Evolutionary conservation across 2,888 invertebrate species (phyloP).

Genomic region (Noctua janthe): DNA sequence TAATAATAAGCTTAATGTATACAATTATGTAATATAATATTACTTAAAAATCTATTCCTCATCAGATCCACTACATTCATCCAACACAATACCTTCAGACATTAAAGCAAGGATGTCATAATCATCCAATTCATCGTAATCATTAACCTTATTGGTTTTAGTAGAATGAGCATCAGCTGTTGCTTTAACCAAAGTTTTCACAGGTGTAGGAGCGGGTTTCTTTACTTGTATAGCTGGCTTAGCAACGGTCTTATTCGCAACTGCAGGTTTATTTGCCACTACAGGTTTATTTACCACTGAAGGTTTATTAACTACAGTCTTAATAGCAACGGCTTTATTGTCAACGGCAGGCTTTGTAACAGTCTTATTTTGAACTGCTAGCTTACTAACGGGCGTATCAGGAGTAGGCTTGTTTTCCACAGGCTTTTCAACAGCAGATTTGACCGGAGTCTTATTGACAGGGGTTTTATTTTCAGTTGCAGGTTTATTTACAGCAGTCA

Average conservation of each 20-base stretch:
- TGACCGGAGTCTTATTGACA: slow-evolving; percentile 8
- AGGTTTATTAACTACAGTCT: slow-evolving; percentile 6
- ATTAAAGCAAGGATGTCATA: slow-evolving; percentile 82
- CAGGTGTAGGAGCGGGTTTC: slow-evolving; percentile 10
- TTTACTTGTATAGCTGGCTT: slow-evolving; percentile 19
- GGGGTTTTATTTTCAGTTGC: slow-evolving; percentile 3
- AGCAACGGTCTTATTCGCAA: slow-evolving; percentile 1
- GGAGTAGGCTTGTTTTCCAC: slow-evolving; percentile 3
- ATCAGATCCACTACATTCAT: slow-evolving; percentile 84
- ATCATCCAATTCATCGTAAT: slow-evolving; percentile 82
- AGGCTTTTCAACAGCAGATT: background rate
- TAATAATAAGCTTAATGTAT: slow-evolving; percentile 19
- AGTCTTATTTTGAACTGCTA: slow-evolving; percentile 12
- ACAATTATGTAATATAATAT: background rate
- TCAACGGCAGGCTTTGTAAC: slow-evolving; percentile 1
- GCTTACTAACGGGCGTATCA: slow-evolving; percentile 1
- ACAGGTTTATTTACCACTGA: background rate
- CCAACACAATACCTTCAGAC: slow-evolving; percentile 82
- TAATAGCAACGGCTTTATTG: slow-evolving; percentile 5
- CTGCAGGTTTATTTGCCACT: slow-evolving; percentile 8
- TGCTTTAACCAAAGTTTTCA: slow-evolving; percentile 17
- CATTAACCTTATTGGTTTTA: slow-evolving; percentile 46
- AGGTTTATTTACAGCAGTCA: slow-evolving; percentile 1
- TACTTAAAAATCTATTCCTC: slow-evolving; percentile 68
- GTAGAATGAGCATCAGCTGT: background rate